Evolutionary conservation across 2,888 invertebrate genomes (phyloP).

Genomic region (Plebejus anna): DNA sequence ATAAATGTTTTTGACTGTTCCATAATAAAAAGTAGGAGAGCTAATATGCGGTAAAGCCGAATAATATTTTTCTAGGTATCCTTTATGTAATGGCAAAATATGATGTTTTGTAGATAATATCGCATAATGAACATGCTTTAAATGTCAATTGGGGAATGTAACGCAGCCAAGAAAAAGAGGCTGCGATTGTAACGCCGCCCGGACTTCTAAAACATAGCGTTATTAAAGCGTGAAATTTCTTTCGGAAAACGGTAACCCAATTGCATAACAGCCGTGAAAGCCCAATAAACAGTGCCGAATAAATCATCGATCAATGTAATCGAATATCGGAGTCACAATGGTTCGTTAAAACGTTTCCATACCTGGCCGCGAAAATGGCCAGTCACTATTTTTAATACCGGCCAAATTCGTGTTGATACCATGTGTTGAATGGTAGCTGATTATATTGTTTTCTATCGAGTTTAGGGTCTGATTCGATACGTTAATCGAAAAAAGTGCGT

Average conservation of each 20-base stretch:
- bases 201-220: not conserved
- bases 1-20: not conserved
- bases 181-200: not conserved
- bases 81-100: not conserved
- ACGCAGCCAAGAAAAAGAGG: not conserved
- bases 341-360: conserved; percentile 66
- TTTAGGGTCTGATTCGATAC: conserved; percentile 67
- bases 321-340: conserved; percentile 73
- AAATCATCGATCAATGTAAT: conserved; percentile 71
- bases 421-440: conserved; percentile 68
- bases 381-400: conserved; percentile 75
- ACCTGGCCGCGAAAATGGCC: conserved; percentile 60
- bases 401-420: conserved; percentile 41
- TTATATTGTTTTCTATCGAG: conserved; percentile 73
- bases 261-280: conserved; percentile 45
- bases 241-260: conserved; percentile 29
- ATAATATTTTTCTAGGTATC: not conserved
- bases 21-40: not conserved
- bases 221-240: conserved; percentile 28
- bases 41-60: not conserved
- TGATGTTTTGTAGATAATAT: not conserved
- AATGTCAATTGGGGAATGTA: not conserved
- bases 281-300: conserved; percentile 45
- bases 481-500: conserved; percentile 73
- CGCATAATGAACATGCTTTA: not conserved